Base-by-base conservation (phyloP, 53 echinoderm and acorn worm species). In the Mesocentrotus franciscanus region DNA sequence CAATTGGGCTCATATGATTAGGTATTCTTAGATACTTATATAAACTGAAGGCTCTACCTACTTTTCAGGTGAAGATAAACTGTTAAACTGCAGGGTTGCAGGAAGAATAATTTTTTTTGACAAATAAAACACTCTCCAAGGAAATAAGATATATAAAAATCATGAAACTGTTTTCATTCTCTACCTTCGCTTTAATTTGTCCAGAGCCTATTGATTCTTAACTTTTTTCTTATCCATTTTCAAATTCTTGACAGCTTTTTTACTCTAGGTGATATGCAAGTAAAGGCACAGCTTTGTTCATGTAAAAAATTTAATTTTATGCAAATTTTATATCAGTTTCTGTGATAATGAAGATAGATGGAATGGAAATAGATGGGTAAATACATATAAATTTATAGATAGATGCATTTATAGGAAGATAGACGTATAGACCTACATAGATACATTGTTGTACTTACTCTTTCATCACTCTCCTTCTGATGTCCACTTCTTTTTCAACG, bases 401-500 rank as follows among this genome's bases (percentile, higher is more conserved):
- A 61, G 14, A 16, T 1, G 14, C 17, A 17, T 17, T 17, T 61
- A 17, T 15, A 24, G n/a, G 71, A 22, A n/a, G 24, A n/a, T n/a
- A 71, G n/a, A 71, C 24, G 24, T 71, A 26, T 18, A 26, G 70
- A 70, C 49, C 5, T 49, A 4, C 49, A 5, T 70, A 70, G 70
- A 68, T 24, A 68, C 3, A 49, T 49, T 68, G 74, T 30, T 30
- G 24, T 30, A 96, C 98, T 97, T 95, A 98, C 98, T 97, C 97
- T 75, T 95, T 98, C 34, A 98, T 90, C 20, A 98, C 97, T 92
- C 95, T 96, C 35, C 95, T 96, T 16, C 98, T 95, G 78, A 98
- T 98, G 85, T 98, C 98, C 64, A 98, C 96, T 78, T 98, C 98
- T 76, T 97, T 97, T 89, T 98, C 98, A 30, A 98, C 93, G 57